A percentile compares a stretch with the other conserved stretches of the same genome.
phyloP scores from a whole-genome alignment of 2,113 vertebrate species.

The Anguilla japonica region DNA sequence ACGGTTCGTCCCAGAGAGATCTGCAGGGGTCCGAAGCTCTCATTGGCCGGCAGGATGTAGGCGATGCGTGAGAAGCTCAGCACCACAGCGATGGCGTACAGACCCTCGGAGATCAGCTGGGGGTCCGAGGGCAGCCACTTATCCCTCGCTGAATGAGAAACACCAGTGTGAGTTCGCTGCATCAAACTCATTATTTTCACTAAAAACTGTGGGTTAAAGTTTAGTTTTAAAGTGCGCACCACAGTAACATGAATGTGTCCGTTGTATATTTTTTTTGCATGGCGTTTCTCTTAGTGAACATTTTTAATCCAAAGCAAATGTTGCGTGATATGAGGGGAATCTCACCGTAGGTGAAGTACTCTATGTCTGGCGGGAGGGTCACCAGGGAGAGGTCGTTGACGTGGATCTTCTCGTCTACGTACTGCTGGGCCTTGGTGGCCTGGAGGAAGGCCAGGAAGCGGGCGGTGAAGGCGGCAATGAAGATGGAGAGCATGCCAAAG shows the following conservation, averaged over 20 bases:
- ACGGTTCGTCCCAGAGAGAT: constrained; percentile 88
- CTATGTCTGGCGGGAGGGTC: constrained; percentile 80
- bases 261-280: too few relatives aligned
- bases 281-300: too few relatives aligned
- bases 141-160: constrained; percentile 75
- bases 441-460: constrained; percentile 82
- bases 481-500: constrained; percentile 88
- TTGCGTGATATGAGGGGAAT: neutral
- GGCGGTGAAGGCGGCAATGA: constrained; percentile 85
- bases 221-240: too few relatives aligned
- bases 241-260: too few relatives aligned
- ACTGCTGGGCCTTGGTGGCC: constrained; percentile 83
- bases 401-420: constrained; percentile 81
- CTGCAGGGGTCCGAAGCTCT: constrained; percentile 89
- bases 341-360: constrained; percentile 86
- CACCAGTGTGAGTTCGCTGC: neutral
- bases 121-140: constrained; percentile 90
- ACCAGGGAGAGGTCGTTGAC: constrained; percentile 76
- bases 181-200: too few relatives aligned
- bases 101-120: constrained; percentile 88
- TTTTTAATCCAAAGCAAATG: too few relatives aligned
- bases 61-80: constrained; percentile 88
- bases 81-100: constrained; percentile 86
- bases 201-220: too few relatives aligned
- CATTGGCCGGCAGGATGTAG: constrained; percentile 87